Evolutionary conservation across 2,113 vertebrate genomes (phyloP), one percentile per base, ranked within the genome.

Genomic region (Anarhynchus alexandrinus): DNA sequence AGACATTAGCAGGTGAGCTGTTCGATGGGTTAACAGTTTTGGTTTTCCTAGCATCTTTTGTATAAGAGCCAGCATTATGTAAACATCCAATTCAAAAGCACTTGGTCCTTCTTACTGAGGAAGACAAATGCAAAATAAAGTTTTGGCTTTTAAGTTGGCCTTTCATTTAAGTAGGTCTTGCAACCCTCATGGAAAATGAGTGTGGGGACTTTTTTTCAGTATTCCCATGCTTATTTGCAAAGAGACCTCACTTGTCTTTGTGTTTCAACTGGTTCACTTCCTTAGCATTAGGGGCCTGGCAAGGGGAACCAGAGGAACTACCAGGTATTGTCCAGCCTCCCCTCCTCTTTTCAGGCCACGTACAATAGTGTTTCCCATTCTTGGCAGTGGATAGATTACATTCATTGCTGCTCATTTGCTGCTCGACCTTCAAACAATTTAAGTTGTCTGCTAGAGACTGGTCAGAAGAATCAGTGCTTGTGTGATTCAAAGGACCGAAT

Each of bases 271-370:
- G 65, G 61, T 84, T 91, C 66, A 72, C 84, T 95, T 96, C 95
- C 95, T 94, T 52, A 87, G 84, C 67, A 36, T 17, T 19, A n/a
- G 92, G 55, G 54, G 82, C 85, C 92, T 93, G 85, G 58, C 66
- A 93, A 94, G 51, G 76, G 76, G 57, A 89, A 83, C 82, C 54
- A 88, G 40, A 95, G 90, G 85, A 96, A 96, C 85, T 94, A 94
- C 93, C 93, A 96, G 90, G 95, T 96, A 96, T 96, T 96, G 96
- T 97, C 90, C 92, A 92, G 26, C 16, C 82, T 83, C 59, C 64
- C 93, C 92, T 88, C n/a, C 71, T 94, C 76, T 88, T 94, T 93
- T 94, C 95, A 96, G 61, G 45, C 79, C 54, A 17, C 0, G 10
- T 79, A 94, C 93, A 97, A 91, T 90, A 80, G 92, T 67, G 57